Conservation (phyloP, 30 jellyfish, hydroid and myxozoan species). For the Nemopilema nomurai region DNA sequence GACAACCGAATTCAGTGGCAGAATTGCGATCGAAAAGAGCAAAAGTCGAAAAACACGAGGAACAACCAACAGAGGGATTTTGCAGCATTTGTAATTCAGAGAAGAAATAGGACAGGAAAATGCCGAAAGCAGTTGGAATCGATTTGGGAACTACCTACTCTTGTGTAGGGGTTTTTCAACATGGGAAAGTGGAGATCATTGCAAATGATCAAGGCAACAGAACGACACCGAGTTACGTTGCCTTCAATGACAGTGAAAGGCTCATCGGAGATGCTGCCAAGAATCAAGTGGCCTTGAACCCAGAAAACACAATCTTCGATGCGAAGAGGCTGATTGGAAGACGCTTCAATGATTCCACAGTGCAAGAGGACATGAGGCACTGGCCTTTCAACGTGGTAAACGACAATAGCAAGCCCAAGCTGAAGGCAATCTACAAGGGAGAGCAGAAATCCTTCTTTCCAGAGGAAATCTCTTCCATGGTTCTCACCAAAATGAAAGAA, state of each 20-base stretch:
- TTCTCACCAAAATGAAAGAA: conserved; percentile 72
- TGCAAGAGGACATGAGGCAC: conserved; percentile 63
- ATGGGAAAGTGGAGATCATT: conserved; percentile 83
- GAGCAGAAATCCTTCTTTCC: conserved; percentile 62
- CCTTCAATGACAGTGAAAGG: conserved; percentile 74
- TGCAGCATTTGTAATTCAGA: not conserved
- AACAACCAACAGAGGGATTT: too few relatives aligned
- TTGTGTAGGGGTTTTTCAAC: conserved; percentile 82
- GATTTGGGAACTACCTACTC: conserved; percentile 89
- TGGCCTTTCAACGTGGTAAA: conserved; percentile 75
- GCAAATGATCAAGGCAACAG: conserved; percentile 88
- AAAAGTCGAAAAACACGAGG: not conserved
- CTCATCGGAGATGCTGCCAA: conserved; percentile 89
- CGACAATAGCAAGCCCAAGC: conserved; percentile 58
- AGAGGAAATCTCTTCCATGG: conserved; percentile 86
- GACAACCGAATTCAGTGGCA: not conserved
- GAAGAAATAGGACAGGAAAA: not conserved
- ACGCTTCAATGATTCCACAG: conserved; percentile 57
- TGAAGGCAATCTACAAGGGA: conserved; percentile 46
- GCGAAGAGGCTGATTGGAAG: conserved; percentile 85
- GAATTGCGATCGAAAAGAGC: not conserved
- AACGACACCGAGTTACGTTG: conserved; percentile 86
- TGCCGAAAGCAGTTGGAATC: conserved; percentile 84
- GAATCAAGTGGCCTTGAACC: conserved; percentile 76
- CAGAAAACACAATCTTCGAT: conserved; percentile 78